Evolutionary conservation across 2,888 invertebrate species (phyloP).

Genomic region (Drosophila maculinotata): DNA sequence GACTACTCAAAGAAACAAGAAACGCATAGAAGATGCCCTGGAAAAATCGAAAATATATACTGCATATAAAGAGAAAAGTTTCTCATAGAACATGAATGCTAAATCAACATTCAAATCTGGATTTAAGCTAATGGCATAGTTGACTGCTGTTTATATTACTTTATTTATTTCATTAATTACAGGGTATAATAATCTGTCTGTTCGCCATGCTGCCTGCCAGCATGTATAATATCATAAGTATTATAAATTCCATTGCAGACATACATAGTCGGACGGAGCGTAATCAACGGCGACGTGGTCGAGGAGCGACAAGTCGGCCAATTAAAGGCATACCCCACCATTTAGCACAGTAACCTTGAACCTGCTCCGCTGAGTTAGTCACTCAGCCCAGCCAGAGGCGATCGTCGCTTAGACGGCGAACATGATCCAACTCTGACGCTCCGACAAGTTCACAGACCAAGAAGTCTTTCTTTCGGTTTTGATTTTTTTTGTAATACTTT

Average conservation of each 20-base stretch:
- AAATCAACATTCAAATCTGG: too few species aligned
- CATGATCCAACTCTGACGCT: constrained; percentile 39
- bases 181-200: constrained; percentile 2
- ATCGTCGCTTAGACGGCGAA: constrained; percentile 33
- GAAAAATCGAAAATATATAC: neutral
- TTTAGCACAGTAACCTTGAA: constrained; percentile 83
- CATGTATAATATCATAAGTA: constrained; percentile 65
- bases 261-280: constrained; percentile 44
- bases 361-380: constrained; percentile 68
- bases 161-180: too few species aligned
- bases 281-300: constrained; percentile 59
- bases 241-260: constrained; percentile 79
- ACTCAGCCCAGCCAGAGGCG: constrained; percentile 50
- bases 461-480: constrained; percentile 44
- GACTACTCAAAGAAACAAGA: neutral
- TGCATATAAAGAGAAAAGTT: too few species aligned
- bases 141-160: too few species aligned
- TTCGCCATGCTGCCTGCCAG: constrained; percentile 11
- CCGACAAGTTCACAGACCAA: constrained; percentile 39
- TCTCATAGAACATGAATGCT: too few species aligned
- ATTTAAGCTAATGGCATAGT: too few species aligned
- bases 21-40: neutral
- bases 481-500: constrained; percentile 5
- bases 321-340: constrained; percentile 77
- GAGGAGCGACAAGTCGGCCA: constrained; percentile 75